A percentile compares a stretch with the other conserved stretches of the same genome.
phyloP scores from a whole-genome alignment of 2,888 invertebrate species.

The Gymnoscelis rufifasciata region DNA sequence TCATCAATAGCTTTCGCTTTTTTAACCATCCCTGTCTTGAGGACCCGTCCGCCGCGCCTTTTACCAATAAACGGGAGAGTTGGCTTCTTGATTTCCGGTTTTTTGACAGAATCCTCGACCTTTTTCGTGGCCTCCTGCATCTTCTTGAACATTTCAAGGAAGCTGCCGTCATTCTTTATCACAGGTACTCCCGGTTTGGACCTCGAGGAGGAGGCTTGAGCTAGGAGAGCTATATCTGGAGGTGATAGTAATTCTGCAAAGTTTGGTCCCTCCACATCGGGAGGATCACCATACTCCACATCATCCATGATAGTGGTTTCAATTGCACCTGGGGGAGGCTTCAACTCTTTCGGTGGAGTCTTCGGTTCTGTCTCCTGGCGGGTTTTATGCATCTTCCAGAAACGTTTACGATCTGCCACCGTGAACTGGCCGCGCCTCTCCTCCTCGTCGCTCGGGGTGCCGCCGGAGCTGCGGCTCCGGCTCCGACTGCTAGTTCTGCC shows the following conservation, averaged over 20 bases:
- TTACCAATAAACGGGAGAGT: conserved; percentile 83
- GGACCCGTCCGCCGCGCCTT: conserved; percentile 89
- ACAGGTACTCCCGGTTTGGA: conserved; percentile 77
- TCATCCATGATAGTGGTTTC: conserved; percentile 57
- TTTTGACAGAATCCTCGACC: conserved; percentile 55
- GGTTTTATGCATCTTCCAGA: conserved; percentile 64
- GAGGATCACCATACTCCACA: conserved; percentile 66
- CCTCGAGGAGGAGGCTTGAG: conserved; percentile 55
- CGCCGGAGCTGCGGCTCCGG: conserved; percentile 25
- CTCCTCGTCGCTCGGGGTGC: conserved; percentile 59
- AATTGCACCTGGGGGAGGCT: conserved; percentile 63
- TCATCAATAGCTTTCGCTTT: conserved; percentile 85
- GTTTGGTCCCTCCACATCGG: conserved; percentile 69
- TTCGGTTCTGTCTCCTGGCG: conserved; percentile 50
- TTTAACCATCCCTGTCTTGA: conserved; percentile 94
- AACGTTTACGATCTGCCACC: conserved; percentile 67
- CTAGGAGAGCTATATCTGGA: conserved; percentile 20
- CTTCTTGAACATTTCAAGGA: conserved; percentile 94
- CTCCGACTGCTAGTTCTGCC: conserved; percentile 43
- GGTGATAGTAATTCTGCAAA: conserved; percentile 51
- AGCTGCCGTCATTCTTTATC: conserved; percentile 94
- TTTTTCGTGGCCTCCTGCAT: conserved; percentile 85
- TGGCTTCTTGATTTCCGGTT: conserved; percentile 65
- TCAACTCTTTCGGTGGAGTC: conserved; percentile 57
- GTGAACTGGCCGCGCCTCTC: conserved; percentile 70